Percentiles rank a stretch among this genome's conserved stretches.
Conservation (phyloP, 2,888 invertebrate species). For the Exocentrus adspersus region DNA sequence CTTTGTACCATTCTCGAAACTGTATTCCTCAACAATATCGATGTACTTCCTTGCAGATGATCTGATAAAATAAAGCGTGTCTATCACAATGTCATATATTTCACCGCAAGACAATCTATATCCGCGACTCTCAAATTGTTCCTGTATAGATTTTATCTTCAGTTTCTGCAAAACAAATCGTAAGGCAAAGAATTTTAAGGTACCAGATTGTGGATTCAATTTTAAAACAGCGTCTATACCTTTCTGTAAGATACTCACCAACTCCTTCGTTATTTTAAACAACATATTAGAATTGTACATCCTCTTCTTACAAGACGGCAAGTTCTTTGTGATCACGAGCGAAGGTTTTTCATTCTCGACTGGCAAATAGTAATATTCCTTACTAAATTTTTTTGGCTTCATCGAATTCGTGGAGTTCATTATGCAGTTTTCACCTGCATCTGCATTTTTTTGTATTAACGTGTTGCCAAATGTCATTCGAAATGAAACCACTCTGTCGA, state of each 20-base stretch:
- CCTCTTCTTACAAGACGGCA: slow-evolving; percentile 75
- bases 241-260: slow-evolving; percentile 68
- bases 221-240: too few relatives aligned
- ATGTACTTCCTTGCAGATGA: slow-evolving; percentile 60
- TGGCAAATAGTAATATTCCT: slow-evolving; percentile 53
- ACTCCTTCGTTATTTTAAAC: slow-evolving; percentile 67
- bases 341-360: slow-evolving; percentile 72
- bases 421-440: slow-evolving; percentile 50
- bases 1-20: slow-evolving; percentile 46
- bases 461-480: slow-evolving; percentile 74
- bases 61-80: slow-evolving; percentile 56
- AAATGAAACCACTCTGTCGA: slow-evolving; percentile 69
- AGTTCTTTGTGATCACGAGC: slow-evolving; percentile 69
- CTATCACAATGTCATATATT: slow-evolving; percentile 54
- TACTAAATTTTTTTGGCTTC: slow-evolving; percentile 47
- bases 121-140: slow-evolving; percentile 54
- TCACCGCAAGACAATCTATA: slow-evolving; percentile 29
- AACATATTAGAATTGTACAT: slow-evolving; percentile 76
- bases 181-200: too few relatives aligned
- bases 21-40: slow-evolving; percentile 54
- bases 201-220: too few relatives aligned
- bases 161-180: slow-evolving; percentile 55
- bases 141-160: slow-evolving; percentile 59
- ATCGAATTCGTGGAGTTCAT: slow-evolving; percentile 40
- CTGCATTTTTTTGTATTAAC: slow-evolving; percentile 18